Conservation (phyloP, 2,888 invertebrate genomes). For the Emesis russula region DNA sequence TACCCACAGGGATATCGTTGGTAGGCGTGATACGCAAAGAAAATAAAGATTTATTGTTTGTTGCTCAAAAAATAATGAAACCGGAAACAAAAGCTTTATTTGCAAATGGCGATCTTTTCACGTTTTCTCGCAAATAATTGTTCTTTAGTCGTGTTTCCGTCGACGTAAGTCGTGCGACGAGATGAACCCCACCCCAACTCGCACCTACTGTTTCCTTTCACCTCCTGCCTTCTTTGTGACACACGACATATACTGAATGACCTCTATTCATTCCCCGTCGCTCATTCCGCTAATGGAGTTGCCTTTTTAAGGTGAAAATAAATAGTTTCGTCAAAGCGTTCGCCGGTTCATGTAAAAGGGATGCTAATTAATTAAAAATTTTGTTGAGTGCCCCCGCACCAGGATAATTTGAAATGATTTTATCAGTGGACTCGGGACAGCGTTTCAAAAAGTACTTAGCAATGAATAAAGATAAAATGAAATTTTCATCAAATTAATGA, state of each 20-base stretch:
- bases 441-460: constrained; percentile 45
- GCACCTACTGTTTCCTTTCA: constrained; percentile 88
- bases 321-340: constrained; percentile 92
- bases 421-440: constrained; percentile 47
- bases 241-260: constrained; percentile 93
- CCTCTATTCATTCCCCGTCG: constrained; percentile 93
- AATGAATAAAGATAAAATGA: constrained; percentile 41
- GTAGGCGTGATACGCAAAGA: too few relatives aligned
- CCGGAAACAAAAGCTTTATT: constrained; percentile 23
- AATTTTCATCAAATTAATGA: constrained; percentile 34
- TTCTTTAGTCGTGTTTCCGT: constrained; percentile 54
- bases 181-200: constrained; percentile 60
- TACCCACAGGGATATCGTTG: too few relatives aligned
- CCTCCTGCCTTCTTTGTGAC: constrained; percentile 91
- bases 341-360: constrained; percentile 88
- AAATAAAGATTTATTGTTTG: too few relatives aligned
- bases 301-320: constrained; percentile 94
- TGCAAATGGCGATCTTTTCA: constrained; percentile 47
- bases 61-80: neutral
- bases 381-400: constrained; percentile 44
- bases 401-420: constrained; percentile 65
- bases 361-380: constrained; percentile 93
- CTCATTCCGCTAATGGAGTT: constrained; percentile 95
- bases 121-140: constrained; percentile 65
- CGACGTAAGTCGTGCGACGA: constrained; percentile 62